These are phyloP conservation scores for Diabrotica undecimpunctata DNA, from an alignment of 1,140 invertebrate species.

Conservation along the genomic window DNA sequence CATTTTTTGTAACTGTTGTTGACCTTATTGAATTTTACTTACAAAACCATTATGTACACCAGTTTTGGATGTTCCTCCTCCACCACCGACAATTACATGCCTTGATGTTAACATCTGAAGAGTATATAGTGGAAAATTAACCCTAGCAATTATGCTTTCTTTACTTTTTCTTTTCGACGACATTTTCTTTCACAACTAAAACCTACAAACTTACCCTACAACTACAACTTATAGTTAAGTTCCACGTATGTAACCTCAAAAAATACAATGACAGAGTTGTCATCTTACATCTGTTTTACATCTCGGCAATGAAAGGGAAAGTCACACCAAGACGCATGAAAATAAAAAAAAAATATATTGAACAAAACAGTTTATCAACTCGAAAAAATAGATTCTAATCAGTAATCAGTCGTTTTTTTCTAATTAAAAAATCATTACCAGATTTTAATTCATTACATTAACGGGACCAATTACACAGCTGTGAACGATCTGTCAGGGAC, in stretches of 20 bases:
- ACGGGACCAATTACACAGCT: no score
- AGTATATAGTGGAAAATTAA: constrained; percentile 91
- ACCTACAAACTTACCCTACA: constrained; percentile 7
- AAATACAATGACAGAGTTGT: constrained; percentile 14
- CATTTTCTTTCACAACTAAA: constrained; percentile 31
- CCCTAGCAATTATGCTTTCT: constrained; percentile 71
- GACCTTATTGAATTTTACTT: constrained; percentile 47
- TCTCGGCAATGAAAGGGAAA: no score
- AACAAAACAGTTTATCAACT: no score
- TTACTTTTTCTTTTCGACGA: constrained; percentile 47
- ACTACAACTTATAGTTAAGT: constrained; percentile 27
- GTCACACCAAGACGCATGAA: no score
- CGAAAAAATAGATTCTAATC: no score
- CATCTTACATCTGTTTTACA: no score
- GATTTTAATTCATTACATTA: no score
- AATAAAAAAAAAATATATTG: no score
- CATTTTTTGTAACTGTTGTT: constrained; percentile 19
- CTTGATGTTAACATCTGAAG: constrained; percentile 85
- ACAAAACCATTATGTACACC: constrained; percentile 95
- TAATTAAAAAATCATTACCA: no score
- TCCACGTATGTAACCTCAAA: constrained; percentile 41
- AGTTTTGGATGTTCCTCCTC: constrained; percentile 91
- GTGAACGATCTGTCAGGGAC: no score
- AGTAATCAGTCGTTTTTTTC: no score
- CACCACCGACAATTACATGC: constrained; percentile 91